Conservation (phyloP, 2,113 vertebrate species). For the Chelonoidis abingdonii region DNA sequence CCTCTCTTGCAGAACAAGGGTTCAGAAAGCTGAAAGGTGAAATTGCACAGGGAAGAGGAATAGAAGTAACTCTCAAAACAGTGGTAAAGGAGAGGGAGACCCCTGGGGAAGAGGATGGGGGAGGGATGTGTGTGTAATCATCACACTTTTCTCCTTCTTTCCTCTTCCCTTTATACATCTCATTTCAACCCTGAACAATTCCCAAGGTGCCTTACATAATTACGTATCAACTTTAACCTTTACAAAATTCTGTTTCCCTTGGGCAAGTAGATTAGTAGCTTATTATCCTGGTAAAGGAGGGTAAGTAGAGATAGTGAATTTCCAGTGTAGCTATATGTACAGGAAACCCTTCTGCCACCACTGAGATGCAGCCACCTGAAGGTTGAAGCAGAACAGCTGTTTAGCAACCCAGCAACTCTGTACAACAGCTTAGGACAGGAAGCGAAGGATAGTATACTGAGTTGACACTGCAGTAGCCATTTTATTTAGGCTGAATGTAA, state of each 20-base stretch:
- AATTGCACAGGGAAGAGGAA: background rate
- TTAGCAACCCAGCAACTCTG: background rate
- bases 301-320: background rate
- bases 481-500: constrained; percentile 1
- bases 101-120: background rate
- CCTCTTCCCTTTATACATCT: background rate
- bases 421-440: background rate
- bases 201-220: background rate
- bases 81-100: background rate
- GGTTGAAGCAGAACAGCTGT: background rate
- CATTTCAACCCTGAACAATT: background rate
- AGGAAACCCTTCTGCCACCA: constrained; percentile 18
- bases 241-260: background rate
- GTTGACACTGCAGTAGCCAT: background rate
- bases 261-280: background rate
- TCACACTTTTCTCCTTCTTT: constrained; percentile 18
- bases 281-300: background rate
- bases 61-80: background rate
- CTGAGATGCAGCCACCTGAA: background rate
- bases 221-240: background rate
- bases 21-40: background rate
- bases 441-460: constrained; percentile 1
- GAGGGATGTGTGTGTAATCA: background rate
- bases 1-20: background rate
- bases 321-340: background rate